Conservation (phyloP, 2,797 vertebrate genomes). For the Pipistrellus kuhlii region DNA sequence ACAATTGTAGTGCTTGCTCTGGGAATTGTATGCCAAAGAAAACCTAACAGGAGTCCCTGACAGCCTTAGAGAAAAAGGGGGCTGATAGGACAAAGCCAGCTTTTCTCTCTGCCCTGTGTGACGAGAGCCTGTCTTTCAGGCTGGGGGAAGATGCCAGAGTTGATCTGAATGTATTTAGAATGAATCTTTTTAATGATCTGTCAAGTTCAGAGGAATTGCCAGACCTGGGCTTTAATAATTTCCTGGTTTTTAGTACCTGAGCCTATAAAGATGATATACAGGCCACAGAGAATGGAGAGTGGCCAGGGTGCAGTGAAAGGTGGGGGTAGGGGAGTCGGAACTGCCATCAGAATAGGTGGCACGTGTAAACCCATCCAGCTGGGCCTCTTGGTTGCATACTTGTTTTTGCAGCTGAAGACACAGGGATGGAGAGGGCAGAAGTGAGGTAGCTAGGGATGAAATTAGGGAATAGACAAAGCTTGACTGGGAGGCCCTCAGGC, state of each 20-base stretch:
- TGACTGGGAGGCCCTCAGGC: neutral
- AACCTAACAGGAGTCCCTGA: neutral
- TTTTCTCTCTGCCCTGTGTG: neutral
- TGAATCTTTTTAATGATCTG: slow-evolving; percentile 81
- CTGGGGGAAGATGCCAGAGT: slow-evolving; percentile 52
- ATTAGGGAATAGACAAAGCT: neutral
- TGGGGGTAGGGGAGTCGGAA: neutral
- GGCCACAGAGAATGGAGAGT: slow-evolving; percentile 40
- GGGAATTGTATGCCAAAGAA: neutral
- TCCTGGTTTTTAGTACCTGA: slow-evolving; percentile 79
- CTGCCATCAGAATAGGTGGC: neutral
- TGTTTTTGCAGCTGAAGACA: slow-evolving; percentile 50
- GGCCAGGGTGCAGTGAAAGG: neutral
- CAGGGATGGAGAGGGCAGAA: neutral
- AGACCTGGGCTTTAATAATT: slow-evolving; percentile 76
- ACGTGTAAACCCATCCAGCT: neutral
- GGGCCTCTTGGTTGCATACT: neutral
- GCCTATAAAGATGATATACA: slow-evolving; percentile 78
- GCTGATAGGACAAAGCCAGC: neutral
- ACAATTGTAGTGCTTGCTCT: neutral
- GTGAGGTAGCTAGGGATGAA: neutral
- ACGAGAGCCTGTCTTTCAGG: slow-evolving; percentile 20
- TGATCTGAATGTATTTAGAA: slow-evolving; percentile 73
- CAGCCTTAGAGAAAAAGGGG: neutral
- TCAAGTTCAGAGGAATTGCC: slow-evolving; percentile 72